Base-by-base conservation (phyloP, 2,797 vertebrate species). In the Zalophus californianus region DNA sequence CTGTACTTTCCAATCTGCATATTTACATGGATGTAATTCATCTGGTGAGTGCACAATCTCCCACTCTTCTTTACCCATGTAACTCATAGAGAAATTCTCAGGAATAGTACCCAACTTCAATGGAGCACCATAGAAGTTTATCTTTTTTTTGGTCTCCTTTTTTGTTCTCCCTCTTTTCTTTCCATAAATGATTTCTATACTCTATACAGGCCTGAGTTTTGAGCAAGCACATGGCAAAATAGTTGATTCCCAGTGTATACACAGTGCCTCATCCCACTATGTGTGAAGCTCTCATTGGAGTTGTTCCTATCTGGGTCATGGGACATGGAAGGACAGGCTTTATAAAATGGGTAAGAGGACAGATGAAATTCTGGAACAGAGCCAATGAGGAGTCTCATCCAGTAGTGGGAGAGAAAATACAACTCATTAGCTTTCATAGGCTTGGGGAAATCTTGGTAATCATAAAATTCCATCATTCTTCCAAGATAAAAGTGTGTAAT, bases 401-500 rank as follows among this genome's bases (percentile, higher is more conserved):
- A 75, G 6, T 1, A 32, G 2, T 38, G 38, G 82, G 48, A 82
- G 73, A 70, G n/a, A 94, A 95, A 92, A 95, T 27, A 52, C 3
- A 38, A 84, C 13, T n/a, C 44, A 50, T 79, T 23, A 52, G 54
- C 9, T 83, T 84, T 32, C 66, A 50, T 1, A 85, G 0, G 20
- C 25, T 90, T 85, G 13, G 38, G 14, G n/a, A 90, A 91, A 38
- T 80, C 84, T 93, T 90, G 80, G 29, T 82, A 83, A 52, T 75
- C 35, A 27, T 52, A 95, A 97, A 82, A 90, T 20, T n/a, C 56
- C 25, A 92, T 5, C 50, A 72, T 78, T 52, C 94, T 97, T 86
- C 90, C 72, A 89, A 60, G 88, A 92, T 58, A 32, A 29, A 94
- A 95, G 32, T 78, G 15, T 75, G 3, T 35, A 62, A 85, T 89